These are phyloP conservation scores for Drosophila rhopaloa DNA, from an alignment of 1,140 invertebrate species.

Conservation along the genomic window DNA sequence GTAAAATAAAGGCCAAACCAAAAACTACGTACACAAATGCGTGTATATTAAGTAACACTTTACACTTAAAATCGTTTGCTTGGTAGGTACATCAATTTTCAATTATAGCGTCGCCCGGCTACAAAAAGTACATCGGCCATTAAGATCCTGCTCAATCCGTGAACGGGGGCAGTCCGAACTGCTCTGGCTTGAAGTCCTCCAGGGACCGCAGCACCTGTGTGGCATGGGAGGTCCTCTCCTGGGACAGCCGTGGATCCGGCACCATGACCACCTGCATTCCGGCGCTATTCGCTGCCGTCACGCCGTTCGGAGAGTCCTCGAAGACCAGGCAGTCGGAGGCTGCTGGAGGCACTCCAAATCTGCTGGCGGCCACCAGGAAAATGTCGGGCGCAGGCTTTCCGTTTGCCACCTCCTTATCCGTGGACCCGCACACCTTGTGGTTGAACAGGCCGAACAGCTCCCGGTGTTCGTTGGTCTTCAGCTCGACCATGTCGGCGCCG, in stretches of 20 bases:
- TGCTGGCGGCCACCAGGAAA: conserved; percentile 92
- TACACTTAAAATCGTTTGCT: conserved; percentile 2
- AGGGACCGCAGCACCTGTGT: conserved; percentile 91
- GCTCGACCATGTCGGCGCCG: conserved; percentile 89
- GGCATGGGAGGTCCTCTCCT: conserved; percentile 87
- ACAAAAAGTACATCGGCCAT: conserved; percentile 12
- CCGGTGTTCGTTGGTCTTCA: conserved; percentile 91
- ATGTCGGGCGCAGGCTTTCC: conserved; percentile 98
- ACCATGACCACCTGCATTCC: conserved; percentile 97
- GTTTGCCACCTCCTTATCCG: conserved; percentile 94
- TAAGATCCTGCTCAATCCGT: conserved; percentile 47
- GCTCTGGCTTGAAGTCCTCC: conserved; percentile 93
- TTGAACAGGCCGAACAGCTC: conserved; percentile 91
- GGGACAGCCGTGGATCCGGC: conserved; percentile 89
- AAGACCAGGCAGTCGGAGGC: conserved; percentile 94
- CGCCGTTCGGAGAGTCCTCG: conserved; percentile 96
- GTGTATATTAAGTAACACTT: conserved; percentile 12
- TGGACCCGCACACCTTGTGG: conserved; percentile 93
- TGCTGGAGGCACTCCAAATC: conserved; percentile 91
- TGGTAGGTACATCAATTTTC: conserved; percentile 35
- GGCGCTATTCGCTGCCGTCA: conserved; percentile 90
- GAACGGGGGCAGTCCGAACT: conserved; percentile 94
- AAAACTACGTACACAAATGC: conserved; percentile 1
- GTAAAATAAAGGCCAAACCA: not conserved
- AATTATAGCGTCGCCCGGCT: conserved; percentile 30